Conservation (phyloP, 2,797 vertebrate species). For the Acomys russatus region DNA sequence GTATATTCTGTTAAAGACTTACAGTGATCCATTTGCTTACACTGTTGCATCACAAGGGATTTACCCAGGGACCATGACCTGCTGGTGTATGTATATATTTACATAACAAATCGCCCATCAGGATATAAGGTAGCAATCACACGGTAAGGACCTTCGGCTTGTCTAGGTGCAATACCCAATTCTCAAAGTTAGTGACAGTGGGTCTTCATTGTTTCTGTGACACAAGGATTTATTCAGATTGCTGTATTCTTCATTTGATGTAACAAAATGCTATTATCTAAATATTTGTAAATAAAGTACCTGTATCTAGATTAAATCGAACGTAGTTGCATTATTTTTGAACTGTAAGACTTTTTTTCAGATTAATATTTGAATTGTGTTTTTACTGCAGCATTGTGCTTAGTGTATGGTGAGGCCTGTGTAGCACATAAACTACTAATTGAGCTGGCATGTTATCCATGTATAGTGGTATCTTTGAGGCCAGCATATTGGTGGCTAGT, state of each 20-base stretch:
- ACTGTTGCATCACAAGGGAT: constrained; percentile 85
- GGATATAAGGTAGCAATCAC: constrained; percentile 73
- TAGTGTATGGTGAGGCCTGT: background rate
- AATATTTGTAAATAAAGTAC: constrained; percentile 99
- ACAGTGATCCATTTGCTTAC: constrained; percentile 85
- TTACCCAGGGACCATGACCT: constrained; percentile 91
- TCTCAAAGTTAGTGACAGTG: constrained; percentile 87
- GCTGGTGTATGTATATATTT: constrained; percentile 84
- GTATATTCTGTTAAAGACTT: constrained; percentile 83
- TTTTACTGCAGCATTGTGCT: constrained; percentile 48
- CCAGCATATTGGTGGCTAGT: constrained; percentile 32
- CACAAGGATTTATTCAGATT: constrained; percentile 90
- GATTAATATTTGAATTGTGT: constrained; percentile 41
- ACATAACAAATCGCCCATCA: constrained; percentile 66
- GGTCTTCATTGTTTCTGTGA: constrained; percentile 91
- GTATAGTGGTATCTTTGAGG: background rate
- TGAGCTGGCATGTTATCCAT: background rate
- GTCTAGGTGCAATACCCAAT: constrained; percentile 86
- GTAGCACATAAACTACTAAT: background rate
- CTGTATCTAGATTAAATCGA: constrained; percentile 92
- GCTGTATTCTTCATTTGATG: constrained; percentile 92
- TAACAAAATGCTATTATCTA: constrained; percentile 93
- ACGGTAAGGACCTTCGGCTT: constrained; percentile 81
- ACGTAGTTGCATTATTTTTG: constrained; percentile 75
- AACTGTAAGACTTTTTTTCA: constrained; percentile 54